Evolutionary conservation across 2,113 vertebrate species (phyloP), one percentile per base, ranked within the genome.

Genomic region (Egretta garzetta): DNA sequence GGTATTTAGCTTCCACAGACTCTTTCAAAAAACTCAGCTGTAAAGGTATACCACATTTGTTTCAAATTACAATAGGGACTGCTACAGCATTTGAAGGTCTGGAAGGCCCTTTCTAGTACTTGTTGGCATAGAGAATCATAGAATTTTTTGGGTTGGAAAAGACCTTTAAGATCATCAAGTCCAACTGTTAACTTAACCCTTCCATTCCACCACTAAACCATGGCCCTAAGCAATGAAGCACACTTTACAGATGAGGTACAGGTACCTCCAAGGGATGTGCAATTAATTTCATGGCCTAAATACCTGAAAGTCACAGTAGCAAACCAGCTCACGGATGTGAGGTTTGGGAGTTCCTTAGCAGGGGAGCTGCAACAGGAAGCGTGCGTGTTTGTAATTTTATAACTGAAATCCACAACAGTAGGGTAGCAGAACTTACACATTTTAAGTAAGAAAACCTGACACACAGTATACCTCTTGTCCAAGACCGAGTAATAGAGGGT

Each of bases 281-380:
- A 35, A 66, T n/a, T 83, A 60, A 68, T 80, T 88, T 68, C n/a
- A 84, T 16, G 32, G 45, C 37, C 35, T 47, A 55, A 80, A 47
- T 56, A 91, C 5, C 20, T 52, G 49, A 68, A 83, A 76, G 30
- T 47, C 59, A 83, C 14, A 43, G 43, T 9, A 90, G 28, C 20
- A 82, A 59, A 55, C 10, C 28, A 45, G 17, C n/a, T 66, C 9
- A 59, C 23, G 60, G 26, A 68, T 14, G 15, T 37, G 39, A 88
- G 4, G 7, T 37, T 63, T 82, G 62, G 32, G 33, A 72, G 12
- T 23, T 80, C 49, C 60, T 89, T 15, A 52, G 22, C 2, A 24
- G 41, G 2, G n/a, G 9, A 82, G 11, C 43, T 32, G 30, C 72
- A 67, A 71, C 15, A 4, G 1, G 4, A 6, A 1, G 7, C 1